These are phyloP conservation scores for Ormyrus thymus DNA, from an alignment of 2,888 invertebrate genomes.

Conservation along the genomic window DNA sequence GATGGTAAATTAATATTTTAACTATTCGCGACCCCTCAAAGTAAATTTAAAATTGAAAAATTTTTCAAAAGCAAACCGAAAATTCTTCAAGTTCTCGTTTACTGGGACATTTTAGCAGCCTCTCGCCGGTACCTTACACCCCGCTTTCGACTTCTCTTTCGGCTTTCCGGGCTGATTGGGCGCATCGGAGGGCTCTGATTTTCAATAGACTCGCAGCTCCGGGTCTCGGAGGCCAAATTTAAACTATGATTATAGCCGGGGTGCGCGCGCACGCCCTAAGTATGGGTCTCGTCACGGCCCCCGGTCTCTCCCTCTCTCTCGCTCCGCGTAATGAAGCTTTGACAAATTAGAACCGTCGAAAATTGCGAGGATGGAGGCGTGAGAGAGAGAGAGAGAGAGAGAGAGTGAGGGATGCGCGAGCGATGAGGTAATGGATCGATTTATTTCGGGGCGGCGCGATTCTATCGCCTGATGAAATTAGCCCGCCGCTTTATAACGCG, in stretches of 20 bases:
- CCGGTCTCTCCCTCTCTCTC: constrained; percentile 60
- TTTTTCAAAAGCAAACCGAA: too few species aligned
- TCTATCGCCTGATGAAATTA: constrained; percentile 32
- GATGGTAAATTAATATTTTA: too few species aligned
- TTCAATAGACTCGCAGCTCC: constrained; percentile 68
- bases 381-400: constrained; percentile 3
- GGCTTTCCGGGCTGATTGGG: constrained; percentile 54
- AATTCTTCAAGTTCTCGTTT: too few species aligned
- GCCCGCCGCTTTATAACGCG: constrained; percentile 30
- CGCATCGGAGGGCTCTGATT: constrained; percentile 73
- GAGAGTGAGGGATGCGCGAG: neutral
- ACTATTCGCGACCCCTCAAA: too few species aligned
- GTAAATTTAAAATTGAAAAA: too few species aligned
- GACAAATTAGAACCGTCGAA: constrained; percentile 72
- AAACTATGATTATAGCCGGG: constrained; percentile 73
- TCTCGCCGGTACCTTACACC: neutral
- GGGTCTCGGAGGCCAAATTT: constrained; percentile 70
- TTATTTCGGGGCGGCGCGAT: constrained; percentile 55
- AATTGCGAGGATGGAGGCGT: constrained; percentile 64
- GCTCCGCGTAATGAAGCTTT: constrained; percentile 72
- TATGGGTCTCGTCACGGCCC: constrained; percentile 68
- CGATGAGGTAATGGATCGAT: constrained; percentile 60
- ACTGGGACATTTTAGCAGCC: too few species aligned
- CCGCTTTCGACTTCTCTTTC: constrained; percentile 56
- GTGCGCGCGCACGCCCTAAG: constrained; percentile 63